Conservation (phyloP, 2,113 vertebrate species). For the Sigmodon hispidus region DNA sequence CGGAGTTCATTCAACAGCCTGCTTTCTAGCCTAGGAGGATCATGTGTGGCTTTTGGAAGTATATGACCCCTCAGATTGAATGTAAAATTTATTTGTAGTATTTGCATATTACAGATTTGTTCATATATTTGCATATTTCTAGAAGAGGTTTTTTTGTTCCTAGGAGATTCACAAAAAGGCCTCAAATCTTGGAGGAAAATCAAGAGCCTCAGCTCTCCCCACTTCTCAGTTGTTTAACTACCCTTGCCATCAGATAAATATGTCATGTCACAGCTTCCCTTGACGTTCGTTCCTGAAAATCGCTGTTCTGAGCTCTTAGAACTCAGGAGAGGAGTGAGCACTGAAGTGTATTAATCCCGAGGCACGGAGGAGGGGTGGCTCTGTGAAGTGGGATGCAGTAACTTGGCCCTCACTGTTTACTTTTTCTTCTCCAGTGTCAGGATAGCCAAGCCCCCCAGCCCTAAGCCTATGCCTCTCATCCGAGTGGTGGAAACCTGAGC, state of each 20-base stretch:
- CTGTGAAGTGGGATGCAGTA: rapidly evolving
- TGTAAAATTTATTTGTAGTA: not conserved
- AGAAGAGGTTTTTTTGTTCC: not conserved
- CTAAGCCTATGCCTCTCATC: slow-evolving; percentile 93
- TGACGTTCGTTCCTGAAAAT: not conserved
- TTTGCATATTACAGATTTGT: not conserved
- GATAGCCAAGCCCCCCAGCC: slow-evolving; percentile 85
- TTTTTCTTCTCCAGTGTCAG: slow-evolving; percentile 84
- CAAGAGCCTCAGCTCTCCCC: not conserved
- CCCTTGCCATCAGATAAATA: not conserved
- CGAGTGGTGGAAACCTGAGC: slow-evolving; percentile 94
- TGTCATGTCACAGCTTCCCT: not conserved
- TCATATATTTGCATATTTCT: not conserved
- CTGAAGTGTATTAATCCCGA: not conserved
- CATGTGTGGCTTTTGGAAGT: not conserved
- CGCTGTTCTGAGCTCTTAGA: not conserved
- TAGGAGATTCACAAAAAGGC: not conserved
- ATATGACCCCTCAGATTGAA: not conserved
- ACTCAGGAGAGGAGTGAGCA: not conserved
- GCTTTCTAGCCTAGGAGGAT: not conserved
- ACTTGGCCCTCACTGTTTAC: not conserved
- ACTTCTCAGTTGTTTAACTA: not conserved
- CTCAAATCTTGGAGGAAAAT: not conserved
- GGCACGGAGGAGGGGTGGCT: not conserved
- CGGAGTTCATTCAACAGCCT: not conserved